Conservation (phyloP, 2,797 vertebrate genomes). For the Sardinella longiceps region DNA sequence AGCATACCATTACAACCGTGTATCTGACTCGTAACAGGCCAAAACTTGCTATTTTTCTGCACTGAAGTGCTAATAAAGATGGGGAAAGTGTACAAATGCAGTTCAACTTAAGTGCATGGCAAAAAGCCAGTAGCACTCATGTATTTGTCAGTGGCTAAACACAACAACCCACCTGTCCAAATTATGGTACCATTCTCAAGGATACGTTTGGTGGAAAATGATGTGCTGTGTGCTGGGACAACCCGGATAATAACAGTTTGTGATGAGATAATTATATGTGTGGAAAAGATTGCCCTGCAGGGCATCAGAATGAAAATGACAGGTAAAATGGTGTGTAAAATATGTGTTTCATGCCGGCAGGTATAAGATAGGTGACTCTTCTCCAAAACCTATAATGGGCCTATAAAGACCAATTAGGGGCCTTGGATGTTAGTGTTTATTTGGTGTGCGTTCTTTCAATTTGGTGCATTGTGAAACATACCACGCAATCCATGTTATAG, state of each 20-base stretch:
- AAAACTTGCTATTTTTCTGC: constrained; percentile 1
- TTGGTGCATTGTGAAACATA: neutral
- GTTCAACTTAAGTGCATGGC: neutral
- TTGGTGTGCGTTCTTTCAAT: neutral
- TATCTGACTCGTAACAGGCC: neutral
- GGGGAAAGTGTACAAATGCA: neutral
- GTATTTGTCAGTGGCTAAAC: constrained; percentile 16
- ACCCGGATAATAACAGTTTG: constrained; percentile 15
- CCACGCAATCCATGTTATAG: neutral
- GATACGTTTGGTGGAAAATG: neutral
- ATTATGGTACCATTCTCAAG: constrained; percentile 1
- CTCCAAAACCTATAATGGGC: neutral
- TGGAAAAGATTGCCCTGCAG: constrained; percentile 7
- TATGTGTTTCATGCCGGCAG: constrained; percentile 7
- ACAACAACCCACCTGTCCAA: constrained; percentile 21
- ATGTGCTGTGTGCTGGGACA: constrained; percentile 15
- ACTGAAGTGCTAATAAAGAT: neutral
- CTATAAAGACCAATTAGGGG: constrained; percentile 14
- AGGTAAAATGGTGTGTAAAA: constrained; percentile 4
- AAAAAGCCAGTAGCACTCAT: constrained; percentile 16
- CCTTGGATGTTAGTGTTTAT: neutral
- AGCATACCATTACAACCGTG: neutral
- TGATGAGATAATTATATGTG: constrained; percentile 16
- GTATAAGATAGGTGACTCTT: neutral
- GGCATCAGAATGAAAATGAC: neutral